Evolutionary conservation across 2,113 vertebrate genomes (phyloP), one percentile per base, ranked within the genome.

Genomic region (Lethenteron reissneri): DNA sequence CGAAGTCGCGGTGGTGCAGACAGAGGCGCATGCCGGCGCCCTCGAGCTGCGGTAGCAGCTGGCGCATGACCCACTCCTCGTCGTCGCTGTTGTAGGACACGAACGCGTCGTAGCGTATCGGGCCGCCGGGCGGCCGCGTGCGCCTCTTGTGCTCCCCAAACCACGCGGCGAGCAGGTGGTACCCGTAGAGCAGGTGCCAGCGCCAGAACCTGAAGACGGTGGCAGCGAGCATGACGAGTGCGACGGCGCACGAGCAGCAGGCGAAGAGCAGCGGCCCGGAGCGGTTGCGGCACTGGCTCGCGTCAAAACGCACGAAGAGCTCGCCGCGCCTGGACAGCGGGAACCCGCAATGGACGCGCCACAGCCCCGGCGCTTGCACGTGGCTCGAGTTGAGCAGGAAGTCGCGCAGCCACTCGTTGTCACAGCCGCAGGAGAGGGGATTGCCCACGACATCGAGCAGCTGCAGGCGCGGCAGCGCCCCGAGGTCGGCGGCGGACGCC

Each of bases 1-100:
- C 77, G 60, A 85, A 85, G 77, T 85, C 84, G 59, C 83, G 75
- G 70, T 85, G 82, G 76, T 85, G 83, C 73, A 85, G 79, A 76
- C 84, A 85, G 72, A 85, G 69, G 21, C 56, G 84, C 83, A 82
- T 83, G 19, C 80, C 79, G 57, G 84, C 82, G 13, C 80, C 76
- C 9, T 74, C 75, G 74, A 86, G 77, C 71, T 78, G 78, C 4
- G 82, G 82, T 57, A 84, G 9, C 58, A 85, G 76, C 60, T 82
- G 71, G 12, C 64, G 12, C 10, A 80, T 72, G 62, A 86, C 81
- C 84, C 82, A 85, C 14, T 70, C 70, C 73, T 86, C 83, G 58
- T 85, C 83, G 0, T 79, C 71, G 69, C 10, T 8, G 25, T 83
- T 84, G 59, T 85, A 86, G 56, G 83, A 86, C 74, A 85, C 74